phyloP scores from a whole-genome alignment of 2,888 invertebrate genomes.

The Norana najaformis region DNA sequence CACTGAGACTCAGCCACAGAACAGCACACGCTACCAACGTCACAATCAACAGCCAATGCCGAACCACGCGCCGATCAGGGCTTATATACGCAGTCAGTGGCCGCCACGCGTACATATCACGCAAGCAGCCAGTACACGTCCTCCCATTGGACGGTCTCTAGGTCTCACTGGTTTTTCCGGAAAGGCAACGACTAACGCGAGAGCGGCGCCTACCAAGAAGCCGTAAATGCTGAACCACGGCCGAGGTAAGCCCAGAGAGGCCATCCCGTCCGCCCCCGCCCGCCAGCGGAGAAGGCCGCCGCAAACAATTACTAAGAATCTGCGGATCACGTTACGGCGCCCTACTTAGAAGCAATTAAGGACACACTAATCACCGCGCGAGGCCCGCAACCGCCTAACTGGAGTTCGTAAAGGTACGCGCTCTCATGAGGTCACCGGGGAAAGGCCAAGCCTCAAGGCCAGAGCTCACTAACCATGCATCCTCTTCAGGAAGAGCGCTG shows the following conservation, averaged over 20 bases:
- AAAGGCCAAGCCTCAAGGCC: background rate
- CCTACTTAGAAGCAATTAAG: background rate
- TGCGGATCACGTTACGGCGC: background rate
- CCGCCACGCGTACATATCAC: background rate
- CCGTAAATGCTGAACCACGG: background rate
- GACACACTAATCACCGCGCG: background rate
- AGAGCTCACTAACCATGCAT: background rate
- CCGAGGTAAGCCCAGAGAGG: background rate
- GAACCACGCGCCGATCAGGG: background rate
- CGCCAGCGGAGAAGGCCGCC: background rate
- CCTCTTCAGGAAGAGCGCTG: background rate
- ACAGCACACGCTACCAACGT: background rate
- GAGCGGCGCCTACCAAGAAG: background rate
- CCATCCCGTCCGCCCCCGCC: background rate
- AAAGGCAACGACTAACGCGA: background rate
- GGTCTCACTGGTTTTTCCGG: conserved; percentile 7
- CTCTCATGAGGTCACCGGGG: background rate
- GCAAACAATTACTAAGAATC: background rate
- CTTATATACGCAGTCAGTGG: background rate
- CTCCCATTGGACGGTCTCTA: background rate
- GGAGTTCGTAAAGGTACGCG: background rate
- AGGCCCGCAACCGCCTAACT: background rate
- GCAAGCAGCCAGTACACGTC: background rate
- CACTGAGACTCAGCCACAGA: background rate
- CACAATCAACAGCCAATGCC: background rate